Base-by-base conservation (phyloP, 2,113 vertebrate genomes). In the Thamnaconus septentrionalis region DNA sequence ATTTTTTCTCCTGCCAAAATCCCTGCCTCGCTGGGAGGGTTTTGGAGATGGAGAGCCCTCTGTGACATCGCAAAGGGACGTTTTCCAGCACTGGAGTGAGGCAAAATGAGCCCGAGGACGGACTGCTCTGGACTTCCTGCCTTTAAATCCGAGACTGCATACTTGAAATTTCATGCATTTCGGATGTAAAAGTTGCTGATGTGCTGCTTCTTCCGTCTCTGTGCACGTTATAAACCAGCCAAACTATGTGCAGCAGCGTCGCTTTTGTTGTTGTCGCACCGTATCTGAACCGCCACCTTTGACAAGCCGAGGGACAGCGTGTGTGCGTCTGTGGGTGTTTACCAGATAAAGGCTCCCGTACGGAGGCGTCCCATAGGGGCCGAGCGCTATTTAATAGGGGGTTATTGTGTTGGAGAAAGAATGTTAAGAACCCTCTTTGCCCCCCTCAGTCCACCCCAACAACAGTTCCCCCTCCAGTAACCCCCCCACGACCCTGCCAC, bases 331-430 rank as follows among this genome's bases (percentile, higher is more conserved):
- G 41, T 57, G 59, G 64, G 41, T 58, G 60, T 67, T 80, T 42
- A 54, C 31, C 4, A 76, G 64, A 79, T 61, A 59, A 79, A 75
- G 79, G 53, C n/a, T 58, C 50, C 44, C 6, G 31, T 56, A 48
- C 55, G 12, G 65, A 68, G 69, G 78, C 43, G 39, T 73, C 50
- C 41, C 54, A 49, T 74, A 41, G 59, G 64, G 61, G 57, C 53
- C 56, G 51, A 53, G 53, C 18, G 51, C 60, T 18, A 31, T 73
- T 77, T 76, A 71, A 80, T 63, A 43, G 67, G 44, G 18, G 52
- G 49, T 65, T 78, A 79, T 84, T 85, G 85, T 86, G 79, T 72
- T 64, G 74, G 57, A 71, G 61, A 44, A 84, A 67, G 84, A 84
- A 84, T 85, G 79, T 84, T 69, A 80, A 73, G 66, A 66, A 64